phyloP scores from a whole-genome alignment of 2,797 vertebrate species.

The Etheostoma nigrum region DNA sequence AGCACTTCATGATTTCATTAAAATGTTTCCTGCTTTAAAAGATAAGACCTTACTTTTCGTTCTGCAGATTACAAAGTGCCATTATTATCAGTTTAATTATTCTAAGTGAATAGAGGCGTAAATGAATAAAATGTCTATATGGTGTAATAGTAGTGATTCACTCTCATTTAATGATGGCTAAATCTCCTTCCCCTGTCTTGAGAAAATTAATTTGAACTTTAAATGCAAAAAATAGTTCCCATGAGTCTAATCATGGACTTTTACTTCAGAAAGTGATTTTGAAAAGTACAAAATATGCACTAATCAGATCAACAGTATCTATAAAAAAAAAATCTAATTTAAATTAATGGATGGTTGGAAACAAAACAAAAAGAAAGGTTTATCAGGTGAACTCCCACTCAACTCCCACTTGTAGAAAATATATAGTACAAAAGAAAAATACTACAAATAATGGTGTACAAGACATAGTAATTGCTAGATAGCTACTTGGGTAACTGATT shows the following conservation, averaged over 20 bases:
- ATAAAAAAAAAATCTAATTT: slow-evolving; percentile 36
- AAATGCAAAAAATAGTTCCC: slow-evolving; percentile 20
- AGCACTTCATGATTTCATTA: slow-evolving; percentile 80
- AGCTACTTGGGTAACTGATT: slow-evolving; percentile 11
- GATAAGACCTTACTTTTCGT: slow-evolving; percentile 80
- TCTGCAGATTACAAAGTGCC: slow-evolving; percentile 79
- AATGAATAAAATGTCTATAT: slow-evolving; percentile 81
- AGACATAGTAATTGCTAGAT: slow-evolving; percentile 12
- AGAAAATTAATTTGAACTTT: slow-evolving; percentile 51
- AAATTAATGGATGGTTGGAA: slow-evolving; percentile 30
- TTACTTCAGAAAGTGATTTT: slow-evolving; percentile 31
- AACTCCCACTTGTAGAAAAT: slow-evolving; percentile 18
- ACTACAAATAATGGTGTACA: not conserved
- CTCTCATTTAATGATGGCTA: slow-evolving; percentile 68
- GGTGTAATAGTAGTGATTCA: slow-evolving; percentile 70
- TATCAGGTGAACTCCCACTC: slow-evolving; percentile 13
- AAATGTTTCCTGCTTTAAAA: slow-evolving; percentile 79
- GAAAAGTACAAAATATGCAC: slow-evolving; percentile 40
- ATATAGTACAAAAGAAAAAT: slow-evolving; percentile 14
- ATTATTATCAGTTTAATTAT: slow-evolving; percentile 86
- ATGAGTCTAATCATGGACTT: slow-evolving; percentile 35
- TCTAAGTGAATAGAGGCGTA: slow-evolving; percentile 76
- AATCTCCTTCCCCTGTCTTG: slow-evolving; percentile 32
- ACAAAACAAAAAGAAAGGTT: slow-evolving; percentile 4
- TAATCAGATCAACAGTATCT: slow-evolving; percentile 47